Evolutionary conservation across 1,140 invertebrate species (phyloP).

Genomic region (Brachionus rotundiformis): DNA sequence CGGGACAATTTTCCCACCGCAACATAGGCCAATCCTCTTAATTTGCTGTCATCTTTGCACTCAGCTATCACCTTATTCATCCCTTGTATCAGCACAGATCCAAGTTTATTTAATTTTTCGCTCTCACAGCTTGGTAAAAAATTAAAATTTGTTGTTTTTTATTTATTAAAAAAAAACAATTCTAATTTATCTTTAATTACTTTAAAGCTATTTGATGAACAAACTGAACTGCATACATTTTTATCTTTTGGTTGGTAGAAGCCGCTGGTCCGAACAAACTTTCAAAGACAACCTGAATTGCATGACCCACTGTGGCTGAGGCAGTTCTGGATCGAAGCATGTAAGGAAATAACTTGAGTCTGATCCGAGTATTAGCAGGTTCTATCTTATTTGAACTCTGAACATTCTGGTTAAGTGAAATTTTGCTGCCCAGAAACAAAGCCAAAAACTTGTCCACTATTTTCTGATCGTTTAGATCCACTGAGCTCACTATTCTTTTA

Average conservation of each 20-base stretch:
- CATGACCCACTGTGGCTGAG: conserved; percentile 76
- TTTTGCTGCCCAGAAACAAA: neutral
- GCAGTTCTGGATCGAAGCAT: conserved; percentile 76
- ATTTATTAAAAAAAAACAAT: too few relatives aligned
- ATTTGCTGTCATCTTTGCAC: conserved; percentile 65
- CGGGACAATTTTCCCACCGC: conserved; percentile 74
- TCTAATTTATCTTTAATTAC: conserved; percentile 65
- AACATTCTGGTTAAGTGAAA: neutral
- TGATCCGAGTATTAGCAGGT: conserved; percentile 76
- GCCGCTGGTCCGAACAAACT: conserved; percentile 73
- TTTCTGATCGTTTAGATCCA: conserved; percentile 35
- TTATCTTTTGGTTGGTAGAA: conserved; percentile 79
- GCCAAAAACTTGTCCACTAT: conserved; percentile 47
- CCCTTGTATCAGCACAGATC: conserved; percentile 71
- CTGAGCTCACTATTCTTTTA: conserved; percentile 44
- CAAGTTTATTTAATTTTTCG: conserved; percentile 69
- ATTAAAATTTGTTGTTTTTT: conserved; percentile 53
- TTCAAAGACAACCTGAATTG: conserved; percentile 81
- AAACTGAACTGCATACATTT: conserved; percentile 78
- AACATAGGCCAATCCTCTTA: conserved; percentile 74
- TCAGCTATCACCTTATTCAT: conserved; percentile 72
- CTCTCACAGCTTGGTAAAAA: conserved; percentile 68
- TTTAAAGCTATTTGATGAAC: conserved; percentile 76
- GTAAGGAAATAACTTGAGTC: conserved; percentile 81
- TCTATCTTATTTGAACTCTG: conserved; percentile 56